Evolutionary conservation across 2,888 invertebrate species (phyloP).

Genomic region (Hirtodrosophila histrioides): DNA sequence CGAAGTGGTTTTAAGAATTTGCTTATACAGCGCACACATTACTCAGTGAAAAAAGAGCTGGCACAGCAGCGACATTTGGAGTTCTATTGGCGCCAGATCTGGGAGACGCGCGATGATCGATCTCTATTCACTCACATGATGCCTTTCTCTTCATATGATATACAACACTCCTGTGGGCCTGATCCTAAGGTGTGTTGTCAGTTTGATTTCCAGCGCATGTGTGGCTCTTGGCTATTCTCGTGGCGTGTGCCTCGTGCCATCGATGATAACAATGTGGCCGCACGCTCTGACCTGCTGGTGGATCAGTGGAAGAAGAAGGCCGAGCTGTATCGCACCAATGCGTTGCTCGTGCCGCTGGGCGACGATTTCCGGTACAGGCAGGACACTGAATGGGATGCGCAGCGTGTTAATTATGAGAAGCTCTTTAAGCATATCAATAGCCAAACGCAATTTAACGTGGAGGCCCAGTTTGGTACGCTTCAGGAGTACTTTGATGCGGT

Average conservation of each 20-base stretch:
- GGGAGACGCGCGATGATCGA: constrained; percentile 94
- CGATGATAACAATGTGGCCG: constrained; percentile 91
- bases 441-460: constrained; percentile 90
- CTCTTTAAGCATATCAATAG: constrained; percentile 95
- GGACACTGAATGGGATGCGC: constrained; percentile 95
- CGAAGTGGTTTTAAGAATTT: constrained; percentile 92
- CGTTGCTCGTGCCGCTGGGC: constrained; percentile 93
- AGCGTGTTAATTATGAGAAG: constrained; percentile 94
- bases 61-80: constrained; percentile 93
- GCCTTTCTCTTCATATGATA: constrained; percentile 99
- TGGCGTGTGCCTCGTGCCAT: constrained; percentile 95
- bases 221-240: constrained; percentile 94
- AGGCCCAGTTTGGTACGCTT: constrained; percentile 96
- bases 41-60: constrained; percentile 96
- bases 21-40: constrained; percentile 96
- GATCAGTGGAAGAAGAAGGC: constrained; percentile 98
- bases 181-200: constrained; percentile 96
- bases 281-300: constrained; percentile 92
- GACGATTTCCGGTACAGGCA: constrained; percentile 97
- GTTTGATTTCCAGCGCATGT: constrained; percentile 97
- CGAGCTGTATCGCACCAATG: constrained; percentile 93
- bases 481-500: constrained; percentile 95
- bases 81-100: constrained; percentile 96
- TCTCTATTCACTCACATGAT: constrained; percentile 98
- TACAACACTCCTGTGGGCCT: constrained; percentile 99